A percentile compares a stretch with the other conserved stretches of the same genome.
Evolutionary conservation across 2,113 vertebrate genomes (phyloP).

Genomic region (Istiophorus platypterus): DNA sequence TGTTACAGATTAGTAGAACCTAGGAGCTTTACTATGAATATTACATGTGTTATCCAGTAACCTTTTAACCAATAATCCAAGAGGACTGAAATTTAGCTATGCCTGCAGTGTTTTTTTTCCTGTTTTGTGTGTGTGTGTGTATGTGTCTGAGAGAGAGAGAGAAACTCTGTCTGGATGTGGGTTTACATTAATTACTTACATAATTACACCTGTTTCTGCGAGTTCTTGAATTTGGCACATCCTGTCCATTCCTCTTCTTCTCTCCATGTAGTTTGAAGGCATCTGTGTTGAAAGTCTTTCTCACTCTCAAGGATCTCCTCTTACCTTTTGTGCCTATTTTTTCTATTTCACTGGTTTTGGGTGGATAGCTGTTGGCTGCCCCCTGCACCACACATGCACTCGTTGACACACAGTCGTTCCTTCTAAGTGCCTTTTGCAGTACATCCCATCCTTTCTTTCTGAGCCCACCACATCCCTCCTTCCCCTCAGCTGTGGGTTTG

Average conservation of each 20-base stretch:
- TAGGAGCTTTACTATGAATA: conserved; percentile 49
- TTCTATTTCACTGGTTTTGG: conserved; percentile 33
- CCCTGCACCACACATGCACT: not conserved
- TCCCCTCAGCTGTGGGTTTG: conserved; percentile 60
- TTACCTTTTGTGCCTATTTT: conserved; percentile 28
- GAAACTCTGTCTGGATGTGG: not conserved
- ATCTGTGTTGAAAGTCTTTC: conserved; percentile 11
- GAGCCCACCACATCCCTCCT: conserved; percentile 45
- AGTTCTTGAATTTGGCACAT: not conserved
- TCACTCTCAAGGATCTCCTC: conserved; percentile 2
- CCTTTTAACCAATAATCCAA: conserved; percentile 44
- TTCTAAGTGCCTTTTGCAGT: conserved; percentile 54
- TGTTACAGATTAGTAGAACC: conserved; percentile 40
- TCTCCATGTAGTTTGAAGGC: not conserved
- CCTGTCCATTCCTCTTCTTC: not conserved
- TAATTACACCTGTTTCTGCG: conserved; percentile 5
- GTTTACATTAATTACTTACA: not conserved
- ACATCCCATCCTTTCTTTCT: conserved; percentile 44
- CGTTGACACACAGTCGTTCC: conserved; percentile 5
- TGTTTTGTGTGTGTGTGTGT: not conserved
- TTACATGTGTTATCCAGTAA: conserved; percentile 44
- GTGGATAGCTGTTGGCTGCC: conserved; percentile 9
- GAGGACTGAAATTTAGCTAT: conserved; percentile 24
- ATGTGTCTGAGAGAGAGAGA: not conserved
- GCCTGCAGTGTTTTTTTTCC: not conserved